phyloP scores from a whole-genome alignment of 1,140 invertebrate genomes.

The Chrysopa pallens region DNA sequence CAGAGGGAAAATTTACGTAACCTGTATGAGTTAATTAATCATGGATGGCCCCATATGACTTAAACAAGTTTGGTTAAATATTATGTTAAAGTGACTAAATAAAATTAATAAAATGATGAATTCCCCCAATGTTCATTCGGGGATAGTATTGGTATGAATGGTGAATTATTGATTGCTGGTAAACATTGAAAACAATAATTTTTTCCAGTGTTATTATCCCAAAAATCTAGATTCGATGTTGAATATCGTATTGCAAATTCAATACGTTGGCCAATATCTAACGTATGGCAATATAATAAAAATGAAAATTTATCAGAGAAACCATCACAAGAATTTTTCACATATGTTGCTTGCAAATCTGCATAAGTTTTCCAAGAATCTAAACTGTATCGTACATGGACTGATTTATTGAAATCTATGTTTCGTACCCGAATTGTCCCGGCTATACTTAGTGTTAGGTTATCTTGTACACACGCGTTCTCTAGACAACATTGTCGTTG shows the following conservation, averaged over 20 bases:
- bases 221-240: slow-evolving; percentile 65
- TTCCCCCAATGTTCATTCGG: neutral
- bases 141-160: neutral
- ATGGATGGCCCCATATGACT: too few relatives aligned
- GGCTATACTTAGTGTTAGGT: slow-evolving; percentile 52
- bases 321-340: slow-evolving; percentile 77
- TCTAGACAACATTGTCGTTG: slow-evolving; percentile 64
- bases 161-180: slow-evolving; percentile 19
- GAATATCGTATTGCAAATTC: slow-evolving; percentile 71
- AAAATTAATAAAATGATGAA: neutral
- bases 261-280: slow-evolving; percentile 52
- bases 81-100: neutral
- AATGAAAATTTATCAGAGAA: slow-evolving; percentile 83
- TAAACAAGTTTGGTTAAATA: too few relatives aligned
- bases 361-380: slow-evolving; percentile 71
- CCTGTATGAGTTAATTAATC: too few relatives aligned
- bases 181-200: slow-evolving; percentile 78
- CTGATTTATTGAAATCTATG: slow-evolving; percentile 79
- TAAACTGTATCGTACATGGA: slow-evolving; percentile 69
- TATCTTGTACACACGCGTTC: slow-evolving; percentile 56
- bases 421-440: slow-evolving; percentile 79
- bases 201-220: slow-evolving; percentile 72
- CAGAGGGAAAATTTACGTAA: too few relatives aligned
- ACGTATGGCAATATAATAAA: slow-evolving; percentile 46
- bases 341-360: slow-evolving; percentile 68